Conservation (phyloP, 2,113 vertebrate genomes). For the Sander vitreus region DNA sequence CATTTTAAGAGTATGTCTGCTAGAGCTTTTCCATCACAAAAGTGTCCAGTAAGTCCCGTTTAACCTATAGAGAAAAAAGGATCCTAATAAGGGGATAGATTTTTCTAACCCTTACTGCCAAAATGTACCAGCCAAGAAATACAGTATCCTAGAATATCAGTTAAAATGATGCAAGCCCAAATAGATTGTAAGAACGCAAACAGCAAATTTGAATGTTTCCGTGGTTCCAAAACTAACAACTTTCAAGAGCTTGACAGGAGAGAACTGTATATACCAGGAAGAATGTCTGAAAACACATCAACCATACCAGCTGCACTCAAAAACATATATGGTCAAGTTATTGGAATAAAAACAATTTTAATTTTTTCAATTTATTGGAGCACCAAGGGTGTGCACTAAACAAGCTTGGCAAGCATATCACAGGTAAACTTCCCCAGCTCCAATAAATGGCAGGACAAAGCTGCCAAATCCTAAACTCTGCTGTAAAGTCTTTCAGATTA, state of each 20-base stretch:
- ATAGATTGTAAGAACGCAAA: neutral
- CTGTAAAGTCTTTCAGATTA: neutral
- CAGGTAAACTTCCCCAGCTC: neutral
- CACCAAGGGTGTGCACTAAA: neutral
- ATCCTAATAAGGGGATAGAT: neutral
- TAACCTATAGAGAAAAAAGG: neutral
- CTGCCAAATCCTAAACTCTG: neutral
- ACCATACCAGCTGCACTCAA: neutral
- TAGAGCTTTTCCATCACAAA: neutral
- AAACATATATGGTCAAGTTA: neutral
- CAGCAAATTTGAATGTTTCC: neutral
- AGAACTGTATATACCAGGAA: neutral
- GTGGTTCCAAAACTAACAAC: neutral
- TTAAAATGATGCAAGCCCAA: neutral
- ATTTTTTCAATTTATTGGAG: neutral
- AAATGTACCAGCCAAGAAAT: neutral
- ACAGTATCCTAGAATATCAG: neutral
- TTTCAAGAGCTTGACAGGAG: neutral
- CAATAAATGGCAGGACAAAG: neutral
- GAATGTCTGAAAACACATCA: neutral
- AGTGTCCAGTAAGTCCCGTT: neutral
- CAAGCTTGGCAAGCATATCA: neutral
- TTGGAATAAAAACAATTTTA: neutral
- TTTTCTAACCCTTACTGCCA: neutral
- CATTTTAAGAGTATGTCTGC: neutral